These are phyloP conservation scores for Indicator maculatus DNA, from an alignment of 2,113 vertebrate genomes.

Conservation along the genomic window DNA sequence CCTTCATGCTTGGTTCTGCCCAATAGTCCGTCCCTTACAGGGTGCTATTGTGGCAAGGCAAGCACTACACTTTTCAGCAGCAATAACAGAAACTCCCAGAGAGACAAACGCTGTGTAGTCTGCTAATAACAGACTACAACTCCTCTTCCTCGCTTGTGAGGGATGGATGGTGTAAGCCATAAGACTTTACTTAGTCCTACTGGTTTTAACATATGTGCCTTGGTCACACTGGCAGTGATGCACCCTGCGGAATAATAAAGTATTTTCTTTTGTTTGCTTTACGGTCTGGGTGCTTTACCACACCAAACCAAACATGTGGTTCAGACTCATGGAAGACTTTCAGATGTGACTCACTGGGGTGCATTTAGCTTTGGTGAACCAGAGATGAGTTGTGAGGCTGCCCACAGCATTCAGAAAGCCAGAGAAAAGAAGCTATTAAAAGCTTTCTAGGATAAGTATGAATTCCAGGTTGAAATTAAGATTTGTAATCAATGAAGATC, in stretches of 20 bases:
- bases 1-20: neutral
- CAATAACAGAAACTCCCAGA: neutral
- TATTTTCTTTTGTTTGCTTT: neutral
- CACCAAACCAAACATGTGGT: neutral
- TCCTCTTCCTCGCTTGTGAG: neutral
- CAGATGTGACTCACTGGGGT: neutral
- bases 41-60: neutral
- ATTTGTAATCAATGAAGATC: neutral
- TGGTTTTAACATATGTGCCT: neutral
- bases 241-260: neutral
- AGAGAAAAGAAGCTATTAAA: neutral
- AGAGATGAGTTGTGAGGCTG: neutral
- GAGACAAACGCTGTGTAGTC: neutral
- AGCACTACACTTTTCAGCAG: neutral
- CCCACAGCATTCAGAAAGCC: neutral
- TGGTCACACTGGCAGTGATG: rapidly evolving
- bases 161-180: neutral
- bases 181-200: neutral
- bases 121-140: neutral
- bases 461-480: neutral
- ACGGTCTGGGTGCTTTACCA: neutral
- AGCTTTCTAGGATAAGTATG: neutral
- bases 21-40: neutral
- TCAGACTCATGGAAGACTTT: neutral
- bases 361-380: neutral